Conservation (phyloP, 2,797 vertebrate genomes). For the Cynopterus sphinx region DNA sequence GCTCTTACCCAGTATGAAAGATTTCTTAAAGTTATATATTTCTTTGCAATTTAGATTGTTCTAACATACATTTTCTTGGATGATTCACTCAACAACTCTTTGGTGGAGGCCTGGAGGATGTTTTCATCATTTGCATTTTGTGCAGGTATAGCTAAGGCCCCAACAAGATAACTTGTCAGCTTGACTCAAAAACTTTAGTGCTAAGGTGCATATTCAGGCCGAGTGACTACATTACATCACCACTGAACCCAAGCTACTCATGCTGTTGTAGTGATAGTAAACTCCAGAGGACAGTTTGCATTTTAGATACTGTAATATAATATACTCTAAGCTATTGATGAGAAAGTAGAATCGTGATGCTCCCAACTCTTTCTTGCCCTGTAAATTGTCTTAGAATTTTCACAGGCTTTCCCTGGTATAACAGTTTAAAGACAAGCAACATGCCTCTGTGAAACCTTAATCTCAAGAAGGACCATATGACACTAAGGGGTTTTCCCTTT, state of each 20-base stretch:
- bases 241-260: not conserved
- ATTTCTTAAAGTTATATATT: not conserved
- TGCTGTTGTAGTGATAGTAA: no score
- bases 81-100: not conserved
- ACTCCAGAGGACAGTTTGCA: not conserved
- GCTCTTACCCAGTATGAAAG: not conserved
- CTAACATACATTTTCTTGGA: not conserved
- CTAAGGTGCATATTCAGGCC: not conserved
- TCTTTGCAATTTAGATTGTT: not conserved
- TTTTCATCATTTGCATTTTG: not conserved
- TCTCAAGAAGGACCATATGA: not conserved
- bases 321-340: not conserved
- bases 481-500: not conserved
- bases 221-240: not conserved
- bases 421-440: not conserved
- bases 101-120: not conserved
- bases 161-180: not conserved
- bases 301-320: not conserved
- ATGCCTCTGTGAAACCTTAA: not conserved
- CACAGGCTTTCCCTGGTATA: not conserved
- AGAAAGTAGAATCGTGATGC: not conserved
- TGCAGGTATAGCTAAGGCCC: not conserved
- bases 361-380: not conserved
- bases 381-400: not conserved
- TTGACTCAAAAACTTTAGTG: not conserved